These are phyloP conservation scores for Masticophis lateralis DNA, from an alignment of 2,797 vertebrate genomes.

Conservation along the genomic window DNA sequence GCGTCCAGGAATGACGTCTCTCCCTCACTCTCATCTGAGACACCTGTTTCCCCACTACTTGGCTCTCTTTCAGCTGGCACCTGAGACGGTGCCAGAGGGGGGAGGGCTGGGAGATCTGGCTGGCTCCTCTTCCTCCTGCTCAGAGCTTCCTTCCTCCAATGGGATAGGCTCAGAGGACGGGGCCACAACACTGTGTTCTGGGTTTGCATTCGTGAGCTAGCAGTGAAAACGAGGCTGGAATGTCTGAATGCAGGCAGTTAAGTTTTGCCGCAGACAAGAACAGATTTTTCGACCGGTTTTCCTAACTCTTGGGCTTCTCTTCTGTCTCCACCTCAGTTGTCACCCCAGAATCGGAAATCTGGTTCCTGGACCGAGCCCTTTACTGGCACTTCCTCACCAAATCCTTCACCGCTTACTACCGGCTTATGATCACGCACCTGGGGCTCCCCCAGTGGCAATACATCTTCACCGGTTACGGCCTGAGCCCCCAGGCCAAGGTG, in stretches of 20 bases:
- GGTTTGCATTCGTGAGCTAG: background rate
- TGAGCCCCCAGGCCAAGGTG: constrained; percentile 94
- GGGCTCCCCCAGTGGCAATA: constrained; percentile 98
- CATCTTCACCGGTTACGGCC: constrained; percentile 87
- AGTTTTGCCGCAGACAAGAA: background rate
- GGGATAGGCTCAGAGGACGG: no score
- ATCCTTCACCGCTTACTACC: constrained; percentile 91
- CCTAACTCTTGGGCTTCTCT: background rate
- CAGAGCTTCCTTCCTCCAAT: no score
- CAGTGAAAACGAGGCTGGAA: background rate
- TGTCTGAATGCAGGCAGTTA: background rate
- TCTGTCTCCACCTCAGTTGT: constrained; percentile 61
- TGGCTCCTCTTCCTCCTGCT: no score
- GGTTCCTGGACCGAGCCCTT: constrained; percentile 94
- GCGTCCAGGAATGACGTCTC: no score
- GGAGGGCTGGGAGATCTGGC: no score
- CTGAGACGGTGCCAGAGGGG: no score
- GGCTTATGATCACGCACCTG: constrained; percentile 91
- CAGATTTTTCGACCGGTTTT: rapidly evolving
- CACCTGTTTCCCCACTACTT: no score
- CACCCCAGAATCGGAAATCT: constrained; percentile 84
- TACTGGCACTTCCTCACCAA: constrained; percentile 92
- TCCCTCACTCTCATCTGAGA: no score
- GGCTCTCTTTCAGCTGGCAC: no score
- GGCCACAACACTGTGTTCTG: background rate